Evolutionary conservation across 2,113 vertebrate species (phyloP), one percentile per base, ranked within the genome.

Genomic region (Cynoglossus semilaevis): DNA sequence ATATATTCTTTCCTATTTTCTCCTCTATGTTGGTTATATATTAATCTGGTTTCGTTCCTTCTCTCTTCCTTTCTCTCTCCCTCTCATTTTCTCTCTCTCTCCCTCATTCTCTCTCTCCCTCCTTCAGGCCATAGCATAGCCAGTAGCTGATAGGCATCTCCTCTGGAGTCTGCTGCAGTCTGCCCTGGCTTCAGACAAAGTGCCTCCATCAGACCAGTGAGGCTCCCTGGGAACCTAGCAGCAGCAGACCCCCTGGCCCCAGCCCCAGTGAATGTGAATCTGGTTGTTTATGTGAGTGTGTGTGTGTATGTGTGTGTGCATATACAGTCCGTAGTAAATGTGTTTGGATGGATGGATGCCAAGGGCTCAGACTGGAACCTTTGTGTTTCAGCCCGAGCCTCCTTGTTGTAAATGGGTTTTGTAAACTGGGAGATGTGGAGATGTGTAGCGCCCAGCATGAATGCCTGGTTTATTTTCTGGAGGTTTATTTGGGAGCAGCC

Each of bases 131-230:
- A 57, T 75, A 84, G 87, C 77, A 74, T 74, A 88, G 87, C 82
- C 74, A 74, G 84, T 55, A 84, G 85, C 88, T 90, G 90, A 91
- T 91, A 91, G 88, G 88, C 87, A 91, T 91, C 90, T 90, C 85
- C 80, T 74, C 76, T 90, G 89, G 90, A 91, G 90, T 90, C 88
- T 88, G 86, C 85, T 87, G 81, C 70, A 90, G 90, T 90, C 89
- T 89, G 89, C 86, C 79, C 79, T 63, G 51, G 78, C 85, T 83
- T 88, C 88, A 91, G 90, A 91, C 90, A 91, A 85, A 91, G 88
- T 86, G 88, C 90, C 88, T 91, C 88, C 90, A 87, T 80, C 76
- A 88, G 85, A 87, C 80, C 72, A 72, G 74, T 78, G 82, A 80
- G 82, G 80, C 87, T 89, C 87, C 86, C 84, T 91, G 89, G 89